Conservation (phyloP, 2,113 vertebrate species). For the Scatophagus argus region DNA sequence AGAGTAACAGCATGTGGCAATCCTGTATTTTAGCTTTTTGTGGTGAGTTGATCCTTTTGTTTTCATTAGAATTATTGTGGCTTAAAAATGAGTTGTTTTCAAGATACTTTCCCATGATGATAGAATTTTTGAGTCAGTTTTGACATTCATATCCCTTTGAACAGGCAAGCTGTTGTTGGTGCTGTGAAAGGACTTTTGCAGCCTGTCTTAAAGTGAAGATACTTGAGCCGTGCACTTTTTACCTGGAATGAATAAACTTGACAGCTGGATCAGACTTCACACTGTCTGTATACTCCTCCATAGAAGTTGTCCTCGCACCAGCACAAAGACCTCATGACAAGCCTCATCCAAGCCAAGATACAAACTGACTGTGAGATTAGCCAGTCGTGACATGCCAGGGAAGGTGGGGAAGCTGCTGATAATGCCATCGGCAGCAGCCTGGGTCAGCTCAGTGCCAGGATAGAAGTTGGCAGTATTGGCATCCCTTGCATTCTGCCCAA, state of each 20-base stretch:
- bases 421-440: constrained; percentile 62
- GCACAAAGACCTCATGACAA: constrained; percentile 53
- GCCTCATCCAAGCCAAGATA: constrained; percentile 44
- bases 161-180: background rate
- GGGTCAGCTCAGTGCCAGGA: constrained; percentile 66
- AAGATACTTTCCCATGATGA: background rate
- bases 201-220: constrained; percentile 17
- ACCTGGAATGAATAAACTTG: constrained; percentile 47
- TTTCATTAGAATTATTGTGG: background rate
- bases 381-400: constrained; percentile 62
- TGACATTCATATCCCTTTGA: background rate
- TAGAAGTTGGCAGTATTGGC: constrained; percentile 56
- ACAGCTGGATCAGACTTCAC: constrained; percentile 43
- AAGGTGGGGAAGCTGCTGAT: constrained; percentile 66
- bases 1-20: background rate
- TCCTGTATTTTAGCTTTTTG: background rate
- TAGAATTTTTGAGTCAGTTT: background rate
- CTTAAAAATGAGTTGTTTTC: background rate
- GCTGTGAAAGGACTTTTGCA: background rate
- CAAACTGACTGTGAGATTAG: constrained; percentile 69
- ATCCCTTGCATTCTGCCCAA: constrained; percentile 22
- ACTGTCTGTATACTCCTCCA: constrained; percentile 38
- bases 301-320: constrained; percentile 26
- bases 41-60: background rate
- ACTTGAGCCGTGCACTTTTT: background rate